Evolutionary conservation across 1,140 invertebrate species (phyloP).

Genomic region (Micrasema longulum): DNA sequence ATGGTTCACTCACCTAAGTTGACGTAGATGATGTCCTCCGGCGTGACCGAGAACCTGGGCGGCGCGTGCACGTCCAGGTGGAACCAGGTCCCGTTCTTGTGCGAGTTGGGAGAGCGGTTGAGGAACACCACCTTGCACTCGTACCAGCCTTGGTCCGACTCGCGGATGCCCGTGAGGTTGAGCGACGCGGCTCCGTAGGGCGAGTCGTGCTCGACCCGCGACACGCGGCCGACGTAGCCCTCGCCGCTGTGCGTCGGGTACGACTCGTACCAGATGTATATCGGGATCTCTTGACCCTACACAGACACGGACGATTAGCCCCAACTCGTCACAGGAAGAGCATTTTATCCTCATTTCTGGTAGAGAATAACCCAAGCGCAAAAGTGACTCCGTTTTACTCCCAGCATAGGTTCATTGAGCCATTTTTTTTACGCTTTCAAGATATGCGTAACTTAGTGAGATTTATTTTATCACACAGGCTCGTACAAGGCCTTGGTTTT

Average conservation of each 20-base stretch:
- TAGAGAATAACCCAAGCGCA: too few relatives aligned
- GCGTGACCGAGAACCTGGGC: constrained; percentile 91
- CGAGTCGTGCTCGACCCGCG: constrained; percentile 86
- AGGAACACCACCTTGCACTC: constrained; percentile 96
- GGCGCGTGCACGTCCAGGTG: constrained; percentile 95
- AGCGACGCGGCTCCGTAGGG: constrained; percentile 91
- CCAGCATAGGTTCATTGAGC: too few relatives aligned
- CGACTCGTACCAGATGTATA: constrained; percentile 97
- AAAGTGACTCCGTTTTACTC: too few relatives aligned
- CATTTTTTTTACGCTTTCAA: too few relatives aligned
- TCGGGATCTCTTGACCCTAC: constrained; percentile 92
- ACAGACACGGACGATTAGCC: constrained; percentile 49
- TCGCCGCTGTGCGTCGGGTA: constrained; percentile 95
- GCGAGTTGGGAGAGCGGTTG: constrained; percentile 89
- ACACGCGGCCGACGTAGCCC: constrained; percentile 92
- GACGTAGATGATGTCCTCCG: constrained; percentile 95
- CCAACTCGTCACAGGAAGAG: not conserved
- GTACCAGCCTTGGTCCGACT: constrained; percentile 96
- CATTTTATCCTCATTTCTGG: too few relatives aligned
- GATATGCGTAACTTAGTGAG: too few relatives aligned
- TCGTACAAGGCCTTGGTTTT: too few relatives aligned
- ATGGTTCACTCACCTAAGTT: constrained; percentile 75
- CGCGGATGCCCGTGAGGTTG: constrained; percentile 92
- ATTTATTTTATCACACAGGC: too few relatives aligned
- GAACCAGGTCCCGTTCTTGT: constrained; percentile 96